Conservation (phyloP, 2,113 vertebrate species). For the Catagonus wagneri region DNA sequence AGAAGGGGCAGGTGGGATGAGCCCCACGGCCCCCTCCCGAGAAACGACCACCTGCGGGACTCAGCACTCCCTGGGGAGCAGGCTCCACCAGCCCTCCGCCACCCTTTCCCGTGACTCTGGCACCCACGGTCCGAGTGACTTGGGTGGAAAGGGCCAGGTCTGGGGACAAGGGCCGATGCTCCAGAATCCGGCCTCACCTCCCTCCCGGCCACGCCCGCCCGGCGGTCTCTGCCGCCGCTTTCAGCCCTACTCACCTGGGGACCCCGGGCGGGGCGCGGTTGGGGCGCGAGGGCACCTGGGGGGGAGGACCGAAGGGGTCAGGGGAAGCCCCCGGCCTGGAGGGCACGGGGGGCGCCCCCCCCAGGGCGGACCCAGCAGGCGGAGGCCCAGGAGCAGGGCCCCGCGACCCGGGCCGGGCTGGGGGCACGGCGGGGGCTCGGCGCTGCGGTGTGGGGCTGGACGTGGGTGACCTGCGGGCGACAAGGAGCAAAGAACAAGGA, state of each 20-base stretch:
- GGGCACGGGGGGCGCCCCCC: slow-evolving; percentile 95
- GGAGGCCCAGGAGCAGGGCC: slow-evolving; percentile 96
- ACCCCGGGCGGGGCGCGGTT: slow-evolving; percentile 98
- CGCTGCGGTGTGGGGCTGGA: slow-evolving; percentile 98
- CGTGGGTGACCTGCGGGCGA: slow-evolving; percentile 92
- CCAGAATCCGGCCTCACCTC: background rate
- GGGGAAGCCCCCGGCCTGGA: slow-evolving; percentile 98
- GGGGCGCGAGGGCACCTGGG: slow-evolving; percentile 97
- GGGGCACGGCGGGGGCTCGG: slow-evolving; percentile 96
- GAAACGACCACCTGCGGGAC: slow-evolving; percentile 66
- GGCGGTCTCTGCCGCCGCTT: background rate
- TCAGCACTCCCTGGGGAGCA: slow-evolving; percentile 68
- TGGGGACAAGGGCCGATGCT: background rate
- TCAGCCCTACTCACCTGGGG: slow-evolving; percentile 93
- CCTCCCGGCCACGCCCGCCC: slow-evolving; percentile 40
- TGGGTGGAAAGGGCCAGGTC: slow-evolving; percentile 19
- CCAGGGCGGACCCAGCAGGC: slow-evolving; percentile 90
- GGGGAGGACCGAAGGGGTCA: slow-evolving; percentile 95
- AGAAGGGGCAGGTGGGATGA: slow-evolving; percentile 57
- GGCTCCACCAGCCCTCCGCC: slow-evolving; percentile 35
- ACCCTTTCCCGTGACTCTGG: background rate
- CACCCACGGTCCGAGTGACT: background rate
- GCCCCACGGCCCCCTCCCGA: slow-evolving; percentile 46
- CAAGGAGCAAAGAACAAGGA: slow-evolving; percentile 41
- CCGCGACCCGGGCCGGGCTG: slow-evolving; percentile 93